These are phyloP conservation scores for Avahi laniger DNA, from an alignment of 2,797 vertebrate species.

Conservation along the genomic window DNA sequence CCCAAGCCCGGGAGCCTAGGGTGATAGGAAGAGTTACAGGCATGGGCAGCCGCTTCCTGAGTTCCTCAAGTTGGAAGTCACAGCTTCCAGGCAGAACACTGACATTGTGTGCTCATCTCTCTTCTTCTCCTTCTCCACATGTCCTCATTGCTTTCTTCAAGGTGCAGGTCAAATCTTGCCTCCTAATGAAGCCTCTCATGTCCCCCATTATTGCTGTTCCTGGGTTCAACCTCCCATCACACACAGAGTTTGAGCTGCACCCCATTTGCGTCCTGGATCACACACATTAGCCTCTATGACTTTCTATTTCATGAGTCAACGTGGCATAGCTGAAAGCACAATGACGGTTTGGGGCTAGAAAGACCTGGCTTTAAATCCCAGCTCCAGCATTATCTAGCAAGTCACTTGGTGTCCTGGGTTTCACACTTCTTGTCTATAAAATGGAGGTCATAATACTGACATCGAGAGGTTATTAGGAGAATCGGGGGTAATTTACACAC, in stretches of 20 bases:
- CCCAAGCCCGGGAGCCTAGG: not conserved
- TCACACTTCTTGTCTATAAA: not conserved
- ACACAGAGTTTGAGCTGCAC: not conserved
- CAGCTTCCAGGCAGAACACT: not conserved
- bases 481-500: not conserved
- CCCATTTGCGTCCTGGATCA: not conserved
- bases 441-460: not conserved
- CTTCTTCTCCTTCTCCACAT: not conserved
- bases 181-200: not conserved
- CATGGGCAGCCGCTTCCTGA: not conserved
- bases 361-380: not conserved
- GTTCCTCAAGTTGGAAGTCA: not conserved
- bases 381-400: not conserved
- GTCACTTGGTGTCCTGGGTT: not conserved
- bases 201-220: not conserved
- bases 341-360: not conserved
- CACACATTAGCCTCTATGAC: not conserved
- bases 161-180: not conserved
- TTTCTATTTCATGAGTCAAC: not conserved
- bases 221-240: not conserved
- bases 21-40: not conserved
- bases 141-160: constrained; percentile 14
- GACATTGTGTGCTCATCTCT: not conserved
- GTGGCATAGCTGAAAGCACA: not conserved
- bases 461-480: not conserved